Base-by-base conservation (phyloP, 2,888 invertebrate genomes). In the Hypselothyrea guttata region DNA sequence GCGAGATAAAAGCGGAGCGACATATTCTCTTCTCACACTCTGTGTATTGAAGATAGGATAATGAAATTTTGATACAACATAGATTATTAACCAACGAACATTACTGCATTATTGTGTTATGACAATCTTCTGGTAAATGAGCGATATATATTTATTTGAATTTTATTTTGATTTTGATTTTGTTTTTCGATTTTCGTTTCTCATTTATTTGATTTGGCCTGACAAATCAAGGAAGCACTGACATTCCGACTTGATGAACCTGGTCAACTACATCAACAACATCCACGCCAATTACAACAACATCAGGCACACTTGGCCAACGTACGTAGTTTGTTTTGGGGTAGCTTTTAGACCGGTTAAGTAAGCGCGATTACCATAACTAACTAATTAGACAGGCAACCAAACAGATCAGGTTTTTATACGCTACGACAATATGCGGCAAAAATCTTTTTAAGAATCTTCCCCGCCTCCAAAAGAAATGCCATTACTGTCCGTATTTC, bases 161-260 rank as follows among this genome's bases (percentile, higher is more conserved):
- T 12, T n/a, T 13, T 12, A 31, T 12, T 33, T 9, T 2, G 9
- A 37, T 9, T 15, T 44, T 22, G 1, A 9, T 11, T 12, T 9
- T 47, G 22, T 5, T 22, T 55, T 1, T 18, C 7, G n/a, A n/a
- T n/a, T 56, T 11, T 4, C 12, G 12, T 12, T n/a, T n/a, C n/a
- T n/a, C n/a, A n/a, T n/a, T n/a, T n/a, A n/a, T n/a, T n/a, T n/a
- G n/a, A n/a, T n/a, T n/a, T n/a, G n/a, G n/a, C n/a, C n/a, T 22
- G 8, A 3, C 16, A 15, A 22, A 22, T 22, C 22, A 22, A 68
- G 69, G 71, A 69, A 49, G 42, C 55, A 42, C 38, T 69, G 45
- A 12, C 16, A 46, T 69, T 69, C 22, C 44, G 71, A 35, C 69
- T 69, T 0, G 52, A 60, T 12, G 66, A 65, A 15, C 60, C 66